These are phyloP conservation scores for rabbit (Oryctolagus cuniculus) DNA, from an alignment of 2,113 vertebrate species.

Conservation along the genomic window DNA sequence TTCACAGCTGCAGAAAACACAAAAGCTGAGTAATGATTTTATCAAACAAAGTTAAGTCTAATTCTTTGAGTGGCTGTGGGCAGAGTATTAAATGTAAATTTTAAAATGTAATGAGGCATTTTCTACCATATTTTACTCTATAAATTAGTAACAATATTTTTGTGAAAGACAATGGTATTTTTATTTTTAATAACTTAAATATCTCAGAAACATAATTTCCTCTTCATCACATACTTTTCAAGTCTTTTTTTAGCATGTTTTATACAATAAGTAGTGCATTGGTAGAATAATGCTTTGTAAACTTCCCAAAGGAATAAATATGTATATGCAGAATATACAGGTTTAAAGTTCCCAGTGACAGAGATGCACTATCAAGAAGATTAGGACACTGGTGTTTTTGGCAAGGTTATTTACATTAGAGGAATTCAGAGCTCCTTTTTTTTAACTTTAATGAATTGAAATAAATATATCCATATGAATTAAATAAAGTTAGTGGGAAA, in stretches of 20 bases:
- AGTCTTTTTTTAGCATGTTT: neutral
- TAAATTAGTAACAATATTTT: conserved; percentile 52
- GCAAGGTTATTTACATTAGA: neutral
- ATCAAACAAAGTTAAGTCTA: neutral
- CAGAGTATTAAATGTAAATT: neutral
- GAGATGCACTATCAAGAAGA: neutral
- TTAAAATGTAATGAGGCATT: neutral
- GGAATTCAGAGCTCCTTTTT: neutral
- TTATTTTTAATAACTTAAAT: neutral
- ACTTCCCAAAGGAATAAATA: neutral
- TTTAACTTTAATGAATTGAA: neutral
- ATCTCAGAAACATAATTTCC: conserved; percentile 30
- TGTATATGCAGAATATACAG: neutral
- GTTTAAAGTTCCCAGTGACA: neutral
- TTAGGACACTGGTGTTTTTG: neutral
- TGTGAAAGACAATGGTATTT: conserved; percentile 1
- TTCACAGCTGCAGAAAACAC: neutral
- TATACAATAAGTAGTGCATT: neutral
- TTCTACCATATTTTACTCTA: neutral
- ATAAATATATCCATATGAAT: neutral
- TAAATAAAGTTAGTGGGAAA: neutral
- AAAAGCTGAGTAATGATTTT: neutral
- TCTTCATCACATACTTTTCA: neutral
- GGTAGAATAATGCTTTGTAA: neutral
- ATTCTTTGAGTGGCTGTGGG: neutral